phyloP scores from a whole-genome alignment of 2,797 vertebrate species.

The Tinamus major region DNA sequence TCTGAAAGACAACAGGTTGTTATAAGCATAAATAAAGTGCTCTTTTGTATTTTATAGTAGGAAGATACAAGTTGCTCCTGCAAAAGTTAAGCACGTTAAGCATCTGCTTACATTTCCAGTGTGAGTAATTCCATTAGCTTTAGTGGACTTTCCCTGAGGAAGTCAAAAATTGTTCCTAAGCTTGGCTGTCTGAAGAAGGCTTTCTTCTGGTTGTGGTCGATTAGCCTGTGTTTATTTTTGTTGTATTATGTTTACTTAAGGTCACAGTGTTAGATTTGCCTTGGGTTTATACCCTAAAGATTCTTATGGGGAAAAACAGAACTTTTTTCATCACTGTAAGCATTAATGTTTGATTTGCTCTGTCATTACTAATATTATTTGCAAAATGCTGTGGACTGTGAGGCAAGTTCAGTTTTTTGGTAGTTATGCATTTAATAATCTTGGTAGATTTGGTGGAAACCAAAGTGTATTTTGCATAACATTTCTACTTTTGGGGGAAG shows the following conservation, averaged over 20 bases:
- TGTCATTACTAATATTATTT: neutral
- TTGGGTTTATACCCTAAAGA: neutral
- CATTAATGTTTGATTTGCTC: neutral
- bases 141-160: neutral
- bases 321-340: neutral
- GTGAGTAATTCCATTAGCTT: neutral
- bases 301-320: neutral
- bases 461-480: neutral
- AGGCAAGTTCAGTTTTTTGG: neutral
- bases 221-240: neutral
- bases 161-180: neutral
- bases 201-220: neutral
- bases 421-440: neutral
- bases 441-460: neutral
- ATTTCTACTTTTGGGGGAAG: neutral
- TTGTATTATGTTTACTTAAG: neutral
- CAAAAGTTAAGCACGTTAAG: neutral
- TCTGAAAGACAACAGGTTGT: neutral
- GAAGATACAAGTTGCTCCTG: neutral
- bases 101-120: rapidly evolving
- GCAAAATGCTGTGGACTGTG: slow-evolving; percentile 3
- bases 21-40: neutral
- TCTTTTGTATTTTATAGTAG: neutral
- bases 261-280: neutral
- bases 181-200: neutral